Base-by-base conservation (phyloP, 2,888 invertebrate genomes). In the Orchesellides sinensis region DNA sequence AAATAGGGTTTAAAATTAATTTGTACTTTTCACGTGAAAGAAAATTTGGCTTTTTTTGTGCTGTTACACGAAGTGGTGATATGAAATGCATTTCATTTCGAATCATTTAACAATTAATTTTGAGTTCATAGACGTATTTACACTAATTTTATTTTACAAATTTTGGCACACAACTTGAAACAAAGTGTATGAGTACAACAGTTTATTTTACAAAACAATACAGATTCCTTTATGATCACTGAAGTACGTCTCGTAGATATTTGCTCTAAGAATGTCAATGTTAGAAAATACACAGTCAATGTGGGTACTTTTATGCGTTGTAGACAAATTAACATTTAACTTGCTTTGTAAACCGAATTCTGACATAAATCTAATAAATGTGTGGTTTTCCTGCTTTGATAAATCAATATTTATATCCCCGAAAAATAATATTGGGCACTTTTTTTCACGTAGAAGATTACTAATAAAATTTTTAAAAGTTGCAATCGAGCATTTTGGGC, bases 141-240 rank as follows among this genome's bases (percentile, higher is more conserved):
- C n/a, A n/a, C n/a, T n/a, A n/a, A n/a, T n/a, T n/a, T n/a, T n/a
- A n/a, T n/a, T n/a, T n/a, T n/a, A n/a, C n/a, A n/a, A n/a, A n/a
- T n/a, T n/a, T n/a, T n/a, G n/a, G n/a, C n/a, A n/a, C n/a, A n/a
- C n/a, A n/a, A n/a, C n/a, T n/a, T n/a, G n/a, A n/a, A n/a, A n/a
- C n/a, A n/a, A n/a, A n/a, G n/a, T n/a, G n/a, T n/a, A n/a, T n/a
- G n/a, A n/a, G n/a, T n/a, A n/a, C n/a, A n/a, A n/a, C n/a, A n/a
- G n/a, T n/a, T n/a, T n/a, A n/a, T n/a, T n/a, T 35, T 35, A 35
- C 69, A 49, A 69, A 1, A 52, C 52, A 40, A 72, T 49, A 66
- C 66, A 69, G 8, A 78, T 69, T 40, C 47, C 47, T 19, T 69
- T 68, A 49, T 78, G 78, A 59, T 78, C 32, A 49, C 78, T 78